phyloP scores from a whole-genome alignment of 1,140 invertebrate species.

The Drosophila busckii region DNA sequence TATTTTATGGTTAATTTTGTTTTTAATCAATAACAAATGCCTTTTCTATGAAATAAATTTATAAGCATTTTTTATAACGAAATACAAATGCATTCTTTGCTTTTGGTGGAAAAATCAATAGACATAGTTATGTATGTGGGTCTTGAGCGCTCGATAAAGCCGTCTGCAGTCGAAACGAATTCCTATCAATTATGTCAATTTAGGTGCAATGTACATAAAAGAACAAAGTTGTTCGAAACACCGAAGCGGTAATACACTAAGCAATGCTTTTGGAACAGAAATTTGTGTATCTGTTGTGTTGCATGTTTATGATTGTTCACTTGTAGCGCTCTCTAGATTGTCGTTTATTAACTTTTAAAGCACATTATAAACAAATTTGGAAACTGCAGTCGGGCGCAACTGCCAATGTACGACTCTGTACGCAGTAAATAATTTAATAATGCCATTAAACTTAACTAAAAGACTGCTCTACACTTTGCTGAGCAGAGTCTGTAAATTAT shows the following conservation, averaged over 20 bases:
- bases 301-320: too few species aligned
- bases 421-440: too few species aligned
- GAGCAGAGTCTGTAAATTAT: too few species aligned
- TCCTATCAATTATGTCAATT: conserved; percentile 67
- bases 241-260: conserved; percentile 12
- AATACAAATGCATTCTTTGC: conserved; percentile 3
- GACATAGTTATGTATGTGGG: not conserved
- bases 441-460: too few species aligned
- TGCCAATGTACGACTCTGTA: too few species aligned
- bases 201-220: conserved; percentile 26
- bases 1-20: conserved; percentile 17
- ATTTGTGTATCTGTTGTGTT: too few species aligned
- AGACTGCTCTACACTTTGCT: too few species aligned
- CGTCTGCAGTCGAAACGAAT: conserved; percentile 16
- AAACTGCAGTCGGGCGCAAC: too few species aligned
- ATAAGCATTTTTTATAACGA: conserved; percentile 38
- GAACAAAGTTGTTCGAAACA: conserved; percentile 6
- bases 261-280: too few species aligned
- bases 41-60: conserved; percentile 29
- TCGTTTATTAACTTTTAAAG: too few species aligned
- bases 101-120: conserved; percentile 50
- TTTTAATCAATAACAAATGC: conserved; percentile 19
- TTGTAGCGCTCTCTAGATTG: too few species aligned
- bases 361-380: too few species aligned
- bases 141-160: not conserved